phyloP scores from a whole-genome alignment of 2,113 vertebrate genomes.

The Meles meles region DNA sequence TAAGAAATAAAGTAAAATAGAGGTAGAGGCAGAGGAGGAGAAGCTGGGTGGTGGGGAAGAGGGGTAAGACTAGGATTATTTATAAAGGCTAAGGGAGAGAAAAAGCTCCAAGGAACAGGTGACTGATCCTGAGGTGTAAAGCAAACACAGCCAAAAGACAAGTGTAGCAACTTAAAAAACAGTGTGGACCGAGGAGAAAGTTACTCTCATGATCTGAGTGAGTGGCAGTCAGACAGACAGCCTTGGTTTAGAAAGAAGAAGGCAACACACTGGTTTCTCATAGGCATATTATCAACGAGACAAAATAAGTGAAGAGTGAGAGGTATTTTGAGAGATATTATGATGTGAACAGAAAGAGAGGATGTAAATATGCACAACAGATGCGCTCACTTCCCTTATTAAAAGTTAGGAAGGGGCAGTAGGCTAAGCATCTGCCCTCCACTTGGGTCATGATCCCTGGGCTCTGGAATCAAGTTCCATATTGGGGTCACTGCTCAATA shows the following conservation, averaged over 20 bases:
- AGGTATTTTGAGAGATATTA: background rate
- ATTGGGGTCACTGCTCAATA: background rate
- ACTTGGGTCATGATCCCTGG: background rate
- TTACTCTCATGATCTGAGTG: background rate
- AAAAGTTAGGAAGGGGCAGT: background rate
- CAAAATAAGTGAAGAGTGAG: background rate
- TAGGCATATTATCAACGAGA: background rate
- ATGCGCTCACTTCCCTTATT: background rate
- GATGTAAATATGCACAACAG: background rate
- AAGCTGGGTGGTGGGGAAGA: fast-evolving
- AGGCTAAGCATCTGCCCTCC: background rate
- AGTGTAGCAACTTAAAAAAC: background rate
- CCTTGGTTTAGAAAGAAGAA: background rate
- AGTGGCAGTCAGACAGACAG: background rate
- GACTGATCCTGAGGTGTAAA: background rate
- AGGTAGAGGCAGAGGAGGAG: background rate
- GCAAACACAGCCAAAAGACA: background rate
- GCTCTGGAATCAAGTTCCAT: background rate
- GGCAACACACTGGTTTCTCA: background rate
- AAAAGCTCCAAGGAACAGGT: background rate
- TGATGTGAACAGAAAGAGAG: background rate
- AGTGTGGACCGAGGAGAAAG: background rate
- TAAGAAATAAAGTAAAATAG: background rate
- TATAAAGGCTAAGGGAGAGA: background rate
- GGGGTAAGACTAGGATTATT: too few species aligned